These are phyloP conservation scores for Suillia variegata DNA, from an alignment of 2,888 invertebrate genomes.

Conservation along the genomic window DNA sequence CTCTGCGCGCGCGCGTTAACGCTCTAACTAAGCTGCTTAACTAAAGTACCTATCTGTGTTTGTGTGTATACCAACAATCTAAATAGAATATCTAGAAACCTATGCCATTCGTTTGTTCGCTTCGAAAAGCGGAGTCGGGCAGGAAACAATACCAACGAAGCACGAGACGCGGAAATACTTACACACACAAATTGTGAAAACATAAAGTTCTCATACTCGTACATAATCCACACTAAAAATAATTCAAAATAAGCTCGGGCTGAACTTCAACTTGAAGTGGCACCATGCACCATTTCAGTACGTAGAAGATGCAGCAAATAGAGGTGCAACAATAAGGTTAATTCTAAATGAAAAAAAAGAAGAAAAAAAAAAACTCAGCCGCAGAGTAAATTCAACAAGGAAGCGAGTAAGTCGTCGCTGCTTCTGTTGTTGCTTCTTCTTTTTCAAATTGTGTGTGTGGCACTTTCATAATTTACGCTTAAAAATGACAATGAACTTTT, in stretches of 20 bases:
- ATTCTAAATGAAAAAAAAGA: neutral
- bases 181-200: neutral
- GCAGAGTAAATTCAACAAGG: too few relatives aligned
- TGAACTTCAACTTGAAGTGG: conserved; percentile 34
- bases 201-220: neutral
- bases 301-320: neutral
- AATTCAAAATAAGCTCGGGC: conserved; percentile 24
- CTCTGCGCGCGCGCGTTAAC: neutral
- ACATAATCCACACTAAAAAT: neutral
- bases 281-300: neutral
- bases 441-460: neutral
- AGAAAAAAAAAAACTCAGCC: neutral
- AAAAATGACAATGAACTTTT: conserved; percentile 15
- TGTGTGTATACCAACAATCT: too few relatives aligned
- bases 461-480: conserved; percentile 10
- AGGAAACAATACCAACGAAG: conserved; percentile 1
- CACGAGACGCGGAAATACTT: neutral
- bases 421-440: too few relatives aligned
- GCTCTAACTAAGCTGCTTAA: conserved; percentile 12
- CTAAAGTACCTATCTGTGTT: conserved; percentile 12
- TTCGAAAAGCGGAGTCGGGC: neutral
- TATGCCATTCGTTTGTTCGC: neutral
- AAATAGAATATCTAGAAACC: too few relatives aligned
- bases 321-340: neutral
- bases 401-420: too few relatives aligned